Conservation (phyloP, 1,140 invertebrate genomes). For the Lysiphlebus fabarum region DNA sequence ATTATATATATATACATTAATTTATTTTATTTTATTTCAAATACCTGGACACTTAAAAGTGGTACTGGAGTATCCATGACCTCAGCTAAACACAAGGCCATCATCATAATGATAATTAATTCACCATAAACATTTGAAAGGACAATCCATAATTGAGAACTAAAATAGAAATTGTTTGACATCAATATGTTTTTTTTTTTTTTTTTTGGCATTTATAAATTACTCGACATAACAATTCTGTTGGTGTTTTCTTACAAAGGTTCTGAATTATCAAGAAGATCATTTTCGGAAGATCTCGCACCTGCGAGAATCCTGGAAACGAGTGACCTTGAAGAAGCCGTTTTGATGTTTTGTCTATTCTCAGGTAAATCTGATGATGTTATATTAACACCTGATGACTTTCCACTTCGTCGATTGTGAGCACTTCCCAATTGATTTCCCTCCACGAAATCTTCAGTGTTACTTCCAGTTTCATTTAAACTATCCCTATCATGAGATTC, state of each 20-base stretch:
- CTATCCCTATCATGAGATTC: slow-evolving; percentile 57
- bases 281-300: slow-evolving; percentile 34
- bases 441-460: slow-evolving; percentile 43
- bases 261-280: slow-evolving; percentile 44
- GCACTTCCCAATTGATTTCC: slow-evolving; percentile 37
- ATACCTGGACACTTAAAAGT: slow-evolving; percentile 63
- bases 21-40: not conserved
- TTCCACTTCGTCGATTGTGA: slow-evolving; percentile 29
- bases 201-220: too few relatives aligned
- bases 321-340: slow-evolving; percentile 39
- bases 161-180: slow-evolving; percentile 38
- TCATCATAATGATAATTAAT: slow-evolving; percentile 59
- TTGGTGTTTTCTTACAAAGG: slow-evolving; percentile 42
- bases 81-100: slow-evolving; percentile 61
- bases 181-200: not conserved
- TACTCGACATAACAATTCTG: too few relatives aligned
- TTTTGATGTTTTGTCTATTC: slow-evolving; percentile 23
- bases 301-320: slow-evolving; percentile 45
- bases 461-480: slow-evolving; percentile 53
- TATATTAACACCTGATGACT: slow-evolving; percentile 21
- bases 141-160: slow-evolving; percentile 59
- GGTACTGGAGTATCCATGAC: slow-evolving; percentile 61
- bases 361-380: slow-evolving; percentile 11
- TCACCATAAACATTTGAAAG: slow-evolving; percentile 65
- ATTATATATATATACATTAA: not conserved